Evolutionary conservation across 2,113 vertebrate genomes (phyloP).

Genomic region (Caranx ignobilis): DNA sequence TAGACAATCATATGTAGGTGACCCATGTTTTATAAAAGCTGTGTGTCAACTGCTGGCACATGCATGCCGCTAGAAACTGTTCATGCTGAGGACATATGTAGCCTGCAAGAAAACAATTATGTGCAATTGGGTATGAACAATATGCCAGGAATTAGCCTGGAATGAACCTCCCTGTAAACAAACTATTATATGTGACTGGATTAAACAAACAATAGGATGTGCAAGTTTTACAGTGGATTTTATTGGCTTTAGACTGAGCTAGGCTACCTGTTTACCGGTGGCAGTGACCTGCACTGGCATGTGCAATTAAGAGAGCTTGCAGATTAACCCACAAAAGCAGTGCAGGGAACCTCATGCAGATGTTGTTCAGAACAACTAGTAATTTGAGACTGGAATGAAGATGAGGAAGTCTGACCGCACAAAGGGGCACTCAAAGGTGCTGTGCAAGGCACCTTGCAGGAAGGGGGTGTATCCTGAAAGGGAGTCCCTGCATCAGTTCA

Average conservation of each 20-base stretch:
- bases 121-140: not conserved
- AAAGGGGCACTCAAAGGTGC: conserved; percentile 20
- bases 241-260: no score
- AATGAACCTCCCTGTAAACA: no score
- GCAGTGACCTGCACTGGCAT: not conserved
- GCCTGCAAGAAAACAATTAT: no score
- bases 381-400: conserved; percentile 15
- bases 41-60: not conserved
- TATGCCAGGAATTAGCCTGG: not conserved
- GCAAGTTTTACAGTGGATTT: no score
- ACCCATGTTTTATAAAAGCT: not conserved
- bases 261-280: no score
- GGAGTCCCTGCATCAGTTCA: conserved; percentile 18
- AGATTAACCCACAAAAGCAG: conserved; percentile 4
- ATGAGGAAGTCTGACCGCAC: not conserved
- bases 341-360: not conserved
- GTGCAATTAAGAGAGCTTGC: not conserved
- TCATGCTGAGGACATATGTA: not conserved
- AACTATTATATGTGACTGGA: no score
- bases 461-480: conserved; percentile 9
- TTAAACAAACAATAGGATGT: no score
- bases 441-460: conserved; percentile 25
- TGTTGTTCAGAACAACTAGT: not conserved
- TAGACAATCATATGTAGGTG: not conserved
- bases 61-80: conserved; percentile 4